Evolutionary conservation across 2,888 invertebrate genomes (phyloP), one percentile per base, ranked within the genome.

Genomic region (Slavum lentiscoides): DNA sequence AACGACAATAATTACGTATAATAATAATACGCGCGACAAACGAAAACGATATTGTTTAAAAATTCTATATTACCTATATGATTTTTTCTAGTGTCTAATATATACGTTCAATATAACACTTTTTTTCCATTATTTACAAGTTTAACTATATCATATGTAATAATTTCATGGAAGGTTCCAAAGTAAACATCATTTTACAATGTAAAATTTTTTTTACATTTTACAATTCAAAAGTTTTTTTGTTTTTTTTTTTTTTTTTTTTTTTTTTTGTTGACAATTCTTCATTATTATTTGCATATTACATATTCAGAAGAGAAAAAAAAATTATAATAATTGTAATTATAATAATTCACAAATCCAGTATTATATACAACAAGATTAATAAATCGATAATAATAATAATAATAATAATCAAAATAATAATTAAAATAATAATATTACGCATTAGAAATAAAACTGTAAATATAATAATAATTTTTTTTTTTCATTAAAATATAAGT

Each of bases 61-160:
- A 80, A 72, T 80, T 72, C 80, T 80, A 80, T 80, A 80, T 80
- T 80, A 70, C 72, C 80, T 80, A 80, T 72, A 80, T 59, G n/a
- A 72, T 72, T 80, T 55, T 68, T 64, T 72, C 64, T 72, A 80
- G 64, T 70, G 53, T 80, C 80, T 80, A 80, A 72, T 23, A 70
- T 64, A 70, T 70, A 70, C 37, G 55, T 72, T 64, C 69, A 77
- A 70, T 53, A 70, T 72, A 80, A 80, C 80, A 80, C 72, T 80
- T 80, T 77, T 80, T 80, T 6, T 80, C 72, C 80, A 72, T 55
- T 80, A 80, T 80, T 72, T 80, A 80, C 80, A 80, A 64, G 55
- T 53, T 72, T 72, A 72, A 80, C 70, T 80, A 80, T 58, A 64
- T 67, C 37, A 59, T 67, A 74, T 58, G 7, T 66, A 59, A 75